These are phyloP conservation scores for Lasioglossum zephyrum DNA, from an alignment of 2,888 invertebrate species.

Conservation along the genomic window DNA sequence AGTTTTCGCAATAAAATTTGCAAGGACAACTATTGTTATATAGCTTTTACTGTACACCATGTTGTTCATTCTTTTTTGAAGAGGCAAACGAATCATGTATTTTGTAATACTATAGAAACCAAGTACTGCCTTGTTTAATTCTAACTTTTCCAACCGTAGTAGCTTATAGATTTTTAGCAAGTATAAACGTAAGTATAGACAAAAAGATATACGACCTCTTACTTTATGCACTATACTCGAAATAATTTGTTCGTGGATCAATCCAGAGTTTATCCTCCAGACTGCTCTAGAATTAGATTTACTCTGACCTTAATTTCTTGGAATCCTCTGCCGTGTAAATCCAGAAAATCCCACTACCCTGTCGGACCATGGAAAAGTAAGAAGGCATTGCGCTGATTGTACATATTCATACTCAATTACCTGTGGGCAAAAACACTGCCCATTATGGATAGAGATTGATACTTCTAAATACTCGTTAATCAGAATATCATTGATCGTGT, in stretches of 20 bases:
- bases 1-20: not conserved
- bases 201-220: not conserved
- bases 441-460: constrained; percentile 66
- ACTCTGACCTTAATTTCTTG: constrained; percentile 73
- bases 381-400: constrained; percentile 59
- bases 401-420: constrained; percentile 67
- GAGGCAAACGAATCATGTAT: not conserved
- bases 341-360: constrained; percentile 66
- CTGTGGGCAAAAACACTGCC: constrained; percentile 78
- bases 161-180: not conserved
- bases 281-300: constrained; percentile 64
- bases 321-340: constrained; percentile 70
- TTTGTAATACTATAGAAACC: not conserved
- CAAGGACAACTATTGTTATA: not conserved
- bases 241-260: constrained; percentile 28
- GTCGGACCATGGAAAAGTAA: constrained; percentile 52
- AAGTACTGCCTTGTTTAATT: not conserved
- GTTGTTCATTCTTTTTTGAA: not conserved
- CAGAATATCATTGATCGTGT: constrained; percentile 33
- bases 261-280: constrained; percentile 40
- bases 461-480: constrained; percentile 53
- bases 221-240: constrained; percentile 28
- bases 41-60: not conserved
- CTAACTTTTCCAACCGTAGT: not conserved
- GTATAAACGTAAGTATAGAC: not conserved